These are phyloP conservation scores for Drosophila carrolli DNA, from an alignment of 1,140 invertebrate species.

Conservation along the genomic window DNA sequence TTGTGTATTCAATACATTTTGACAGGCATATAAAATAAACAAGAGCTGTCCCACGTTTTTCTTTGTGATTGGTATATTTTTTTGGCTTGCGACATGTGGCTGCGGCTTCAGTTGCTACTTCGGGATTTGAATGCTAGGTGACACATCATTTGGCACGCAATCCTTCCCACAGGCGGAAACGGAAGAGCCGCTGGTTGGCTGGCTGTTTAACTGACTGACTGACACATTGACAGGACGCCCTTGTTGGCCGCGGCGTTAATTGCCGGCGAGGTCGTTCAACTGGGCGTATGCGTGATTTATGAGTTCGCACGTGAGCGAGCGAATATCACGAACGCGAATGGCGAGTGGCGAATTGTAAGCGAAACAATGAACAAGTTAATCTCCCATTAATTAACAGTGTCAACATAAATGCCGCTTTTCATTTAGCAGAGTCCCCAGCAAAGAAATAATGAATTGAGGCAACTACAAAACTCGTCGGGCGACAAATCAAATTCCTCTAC, in stretches of 20 bases:
- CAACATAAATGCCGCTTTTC: constrained; percentile 69
- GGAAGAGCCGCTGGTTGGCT: constrained; percentile 50
- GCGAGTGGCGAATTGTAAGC: constrained; percentile 13
- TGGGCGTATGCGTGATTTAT: constrained; percentile 79
- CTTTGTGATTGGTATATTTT: constrained; percentile 1
- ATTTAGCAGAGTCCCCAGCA: constrained; percentile 46
- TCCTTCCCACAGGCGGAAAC: constrained; percentile 41
- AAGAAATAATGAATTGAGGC: constrained; percentile 24
- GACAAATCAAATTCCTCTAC: constrained; percentile 25
- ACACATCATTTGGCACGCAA: constrained; percentile 77
- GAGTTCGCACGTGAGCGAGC: constrained; percentile 47
- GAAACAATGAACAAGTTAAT: constrained; percentile 64
- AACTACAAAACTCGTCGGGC: constrained; percentile 11
- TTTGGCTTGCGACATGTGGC: constrained; percentile 25
- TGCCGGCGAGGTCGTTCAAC: constrained; percentile 74
- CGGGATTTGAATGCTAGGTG: constrained; percentile 49
- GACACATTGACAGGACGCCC: constrained; percentile 46
- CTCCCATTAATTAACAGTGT: constrained; percentile 77
- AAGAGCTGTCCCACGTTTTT: constrained; percentile 5
- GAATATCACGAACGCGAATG: constrained; percentile 4
- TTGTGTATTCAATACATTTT: neutral
- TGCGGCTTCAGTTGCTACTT: constrained; percentile 21
- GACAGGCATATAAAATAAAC: neutral
- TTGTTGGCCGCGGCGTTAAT: constrained; percentile 52
- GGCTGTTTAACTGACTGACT: constrained; percentile 32